Evolutionary conservation across 1,140 invertebrate genomes (phyloP).

Genomic region (Leptinotarsa lineolata): DNA sequence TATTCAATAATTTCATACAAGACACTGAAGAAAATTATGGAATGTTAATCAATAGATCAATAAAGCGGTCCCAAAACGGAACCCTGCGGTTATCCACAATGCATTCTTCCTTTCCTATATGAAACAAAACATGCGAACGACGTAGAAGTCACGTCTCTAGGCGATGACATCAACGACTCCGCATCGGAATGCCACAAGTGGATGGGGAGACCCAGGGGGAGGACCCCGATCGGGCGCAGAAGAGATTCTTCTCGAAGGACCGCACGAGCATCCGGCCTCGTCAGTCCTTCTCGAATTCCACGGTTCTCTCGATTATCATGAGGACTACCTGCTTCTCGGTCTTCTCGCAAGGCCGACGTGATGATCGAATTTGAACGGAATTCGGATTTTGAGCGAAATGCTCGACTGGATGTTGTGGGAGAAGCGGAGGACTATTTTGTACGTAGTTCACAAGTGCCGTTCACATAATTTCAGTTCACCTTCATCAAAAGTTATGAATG

Average conservation of each 20-base stretch:
- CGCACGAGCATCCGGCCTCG: neutral
- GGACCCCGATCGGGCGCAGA: neutral
- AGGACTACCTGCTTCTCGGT: neutral
- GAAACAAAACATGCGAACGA: too few species aligned
- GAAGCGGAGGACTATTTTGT: too few species aligned
- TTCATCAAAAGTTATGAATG: too few species aligned
- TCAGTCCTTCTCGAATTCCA: neutral
- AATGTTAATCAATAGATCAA: too few species aligned
- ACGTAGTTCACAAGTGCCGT: too few species aligned
- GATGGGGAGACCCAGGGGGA: neutral
- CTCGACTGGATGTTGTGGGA: too few species aligned
- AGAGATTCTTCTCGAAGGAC: neutral
- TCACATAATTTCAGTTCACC: too few species aligned
- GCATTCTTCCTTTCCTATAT: too few species aligned
- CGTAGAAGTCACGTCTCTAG: too few species aligned
- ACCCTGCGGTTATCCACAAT: too few species aligned
- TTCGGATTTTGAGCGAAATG: neutral
- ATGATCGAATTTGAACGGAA: constrained; percentile 6
- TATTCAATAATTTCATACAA: constrained; percentile 4
- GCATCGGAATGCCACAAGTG: constrained; percentile 1
- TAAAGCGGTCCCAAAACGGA: too few species aligned
- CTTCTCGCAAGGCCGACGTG: constrained; percentile 1
- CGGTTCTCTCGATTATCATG: neutral
- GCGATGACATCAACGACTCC: neutral
- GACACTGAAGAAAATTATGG: neutral